These are phyloP conservation scores for Eupleurogrammus muticus DNA, from an alignment of 2,797 vertebrate species.

Conservation along the genomic window DNA sequence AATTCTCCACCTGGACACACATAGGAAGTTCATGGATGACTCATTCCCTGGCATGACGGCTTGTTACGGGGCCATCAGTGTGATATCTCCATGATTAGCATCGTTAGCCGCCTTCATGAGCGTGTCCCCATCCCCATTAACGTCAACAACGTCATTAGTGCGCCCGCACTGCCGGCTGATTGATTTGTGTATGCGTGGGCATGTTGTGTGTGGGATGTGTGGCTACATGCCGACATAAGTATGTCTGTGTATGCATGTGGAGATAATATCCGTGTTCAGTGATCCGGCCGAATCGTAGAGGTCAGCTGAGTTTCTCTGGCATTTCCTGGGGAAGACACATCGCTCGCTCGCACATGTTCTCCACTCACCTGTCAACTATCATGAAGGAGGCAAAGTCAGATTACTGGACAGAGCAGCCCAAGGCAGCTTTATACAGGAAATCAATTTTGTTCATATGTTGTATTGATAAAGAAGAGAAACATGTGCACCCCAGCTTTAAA, in stretches of 20 bases:
- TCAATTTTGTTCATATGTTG: background rate
- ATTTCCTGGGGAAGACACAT: constrained; percentile 49
- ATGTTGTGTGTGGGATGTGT: constrained; percentile 13
- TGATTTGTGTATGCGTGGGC: constrained; percentile 41
- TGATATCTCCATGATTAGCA: constrained; percentile 61
- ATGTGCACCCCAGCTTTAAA: background rate
- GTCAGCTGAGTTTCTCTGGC: constrained; percentile 58
- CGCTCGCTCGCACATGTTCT: constrained; percentile 14
- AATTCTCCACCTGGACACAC: background rate
- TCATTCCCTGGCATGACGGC: constrained; percentile 40
- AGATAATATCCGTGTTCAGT: constrained; percentile 54
- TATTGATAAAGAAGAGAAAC: constrained; percentile 3
- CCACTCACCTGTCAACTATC: constrained; percentile 57
- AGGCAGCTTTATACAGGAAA: background rate
- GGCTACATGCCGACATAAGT: constrained; percentile 6
- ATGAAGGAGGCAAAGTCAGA: constrained; percentile 47
- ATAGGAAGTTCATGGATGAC: constrained; percentile 30
- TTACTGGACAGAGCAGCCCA: constrained; percentile 28
- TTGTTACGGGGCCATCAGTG: constrained; percentile 46
- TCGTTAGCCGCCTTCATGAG: constrained; percentile 62
- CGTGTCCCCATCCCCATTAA: constrained; percentile 68
- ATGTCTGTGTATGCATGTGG: constrained; percentile 14
- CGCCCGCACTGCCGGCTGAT: constrained; percentile 51
- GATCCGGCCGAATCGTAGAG: constrained; percentile 61
- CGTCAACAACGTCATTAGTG: constrained; percentile 65